Evolutionary conservation across 1,140 invertebrate species (phyloP).

Genomic region (Thaumetopoea pityocampa): DNA sequence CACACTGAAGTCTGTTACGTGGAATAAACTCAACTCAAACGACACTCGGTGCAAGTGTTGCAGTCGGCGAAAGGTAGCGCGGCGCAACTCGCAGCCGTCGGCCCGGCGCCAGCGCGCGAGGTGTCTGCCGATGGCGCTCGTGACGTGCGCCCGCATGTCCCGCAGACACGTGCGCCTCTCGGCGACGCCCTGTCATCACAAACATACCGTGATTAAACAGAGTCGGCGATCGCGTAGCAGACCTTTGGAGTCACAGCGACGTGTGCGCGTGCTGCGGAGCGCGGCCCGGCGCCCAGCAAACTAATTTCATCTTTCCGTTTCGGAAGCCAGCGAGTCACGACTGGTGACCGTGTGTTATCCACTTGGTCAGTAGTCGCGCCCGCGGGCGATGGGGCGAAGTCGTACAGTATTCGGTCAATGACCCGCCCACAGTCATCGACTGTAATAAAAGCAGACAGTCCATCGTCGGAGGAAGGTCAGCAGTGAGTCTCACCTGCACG

Average conservation of each 20-base stretch:
- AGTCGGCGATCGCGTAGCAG: background rate
- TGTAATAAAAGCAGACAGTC: background rate
- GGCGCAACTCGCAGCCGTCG: conserved; percentile 38
- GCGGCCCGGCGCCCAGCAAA: no score
- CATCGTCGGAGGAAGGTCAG: background rate
- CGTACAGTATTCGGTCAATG: no score
- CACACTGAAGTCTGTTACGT: conserved; percentile 48
- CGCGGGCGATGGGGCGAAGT: no score
- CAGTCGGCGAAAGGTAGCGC: conserved; percentile 56
- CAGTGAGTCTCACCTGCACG: conserved; percentile 25
- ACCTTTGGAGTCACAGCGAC: background rate
- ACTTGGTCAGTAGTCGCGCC: no score
- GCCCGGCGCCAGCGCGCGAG: conserved; percentile 63
- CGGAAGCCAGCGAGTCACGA: no score
- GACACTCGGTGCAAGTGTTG: conserved; percentile 58
- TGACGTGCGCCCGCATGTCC: conserved; percentile 54
- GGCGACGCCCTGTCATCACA: conserved; percentile 1
- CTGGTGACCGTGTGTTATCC: no score
- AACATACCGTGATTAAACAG: background rate
- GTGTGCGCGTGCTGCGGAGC: no score
- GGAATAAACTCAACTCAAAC: conserved; percentile 50
- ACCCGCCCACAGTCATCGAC: no score
- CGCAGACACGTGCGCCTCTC: conserved; percentile 60
- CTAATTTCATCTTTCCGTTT: no score
- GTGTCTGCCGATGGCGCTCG: conserved; percentile 51